Conservation (phyloP, 2,113 vertebrate genomes). For the Carassius carassius region DNA sequence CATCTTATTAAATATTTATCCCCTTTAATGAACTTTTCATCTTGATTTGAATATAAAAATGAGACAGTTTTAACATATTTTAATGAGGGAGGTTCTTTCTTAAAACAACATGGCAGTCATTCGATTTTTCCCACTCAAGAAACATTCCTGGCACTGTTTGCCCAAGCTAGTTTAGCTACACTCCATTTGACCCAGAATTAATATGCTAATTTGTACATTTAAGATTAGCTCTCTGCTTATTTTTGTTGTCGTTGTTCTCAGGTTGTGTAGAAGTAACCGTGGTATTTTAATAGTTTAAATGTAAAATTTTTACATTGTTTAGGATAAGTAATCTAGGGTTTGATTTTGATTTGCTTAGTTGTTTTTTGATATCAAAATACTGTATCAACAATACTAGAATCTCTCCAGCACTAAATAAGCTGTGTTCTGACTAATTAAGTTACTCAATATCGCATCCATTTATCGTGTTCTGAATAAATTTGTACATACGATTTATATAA, state of each 20-base stretch:
- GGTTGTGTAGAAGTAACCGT: not conserved
- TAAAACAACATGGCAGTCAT: constrained; percentile 66
- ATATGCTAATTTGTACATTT: constrained; percentile 53
- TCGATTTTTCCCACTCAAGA: constrained; percentile 40
- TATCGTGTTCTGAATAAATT: not conserved
- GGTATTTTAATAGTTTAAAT: not conserved
- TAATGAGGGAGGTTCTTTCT: constrained; percentile 70
- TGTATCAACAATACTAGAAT: not conserved
- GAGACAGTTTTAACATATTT: constrained; percentile 89
- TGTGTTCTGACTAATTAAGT: not conserved
- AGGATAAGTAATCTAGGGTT: not conserved
- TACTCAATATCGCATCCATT: not conserved
- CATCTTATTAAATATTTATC: constrained; percentile 99
- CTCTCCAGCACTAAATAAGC: not conserved
- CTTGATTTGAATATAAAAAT: constrained; percentile 99
- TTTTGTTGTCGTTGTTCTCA: not conserved
- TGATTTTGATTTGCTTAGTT: not conserved
- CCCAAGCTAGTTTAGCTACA: constrained; percentile 38
- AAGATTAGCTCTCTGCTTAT: constrained; percentile 29
- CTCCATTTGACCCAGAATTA: constrained; percentile 44
- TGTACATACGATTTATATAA: not conserved
- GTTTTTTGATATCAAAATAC: not conserved
- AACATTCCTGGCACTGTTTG: constrained; percentile 55
- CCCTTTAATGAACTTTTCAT: constrained; percentile 99
- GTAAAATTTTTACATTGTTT: not conserved